Evolutionary conservation across 53 echinoderm and acorn worm genomes (phyloP), one percentile per base, ranked within the genome.

Genomic region (Holothuria scabra): DNA sequence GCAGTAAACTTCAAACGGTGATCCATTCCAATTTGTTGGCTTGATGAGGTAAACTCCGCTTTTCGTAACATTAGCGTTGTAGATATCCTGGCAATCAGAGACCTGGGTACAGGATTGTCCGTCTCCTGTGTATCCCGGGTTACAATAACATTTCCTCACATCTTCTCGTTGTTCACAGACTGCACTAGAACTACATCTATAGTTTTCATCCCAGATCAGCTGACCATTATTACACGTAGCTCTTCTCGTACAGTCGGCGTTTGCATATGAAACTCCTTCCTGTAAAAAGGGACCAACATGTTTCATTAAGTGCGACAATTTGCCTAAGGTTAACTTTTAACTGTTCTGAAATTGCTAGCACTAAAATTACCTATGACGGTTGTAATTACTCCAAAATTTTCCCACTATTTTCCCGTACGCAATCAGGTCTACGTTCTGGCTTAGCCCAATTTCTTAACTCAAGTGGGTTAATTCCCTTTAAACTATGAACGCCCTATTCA

Each of bases 81-180:
- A 57, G 18, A 56, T 28, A 58, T 78, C 78, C 57, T 9, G 18
- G 30, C 78, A 56, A 32, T 78, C 58, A 12, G 57, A 52, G 21
- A 12, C 21, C 16, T 1, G 3, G 8, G 8, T 26, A 21, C 78
- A 78, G 8, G 31, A 3, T 12, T 57, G 5, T 6, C 78, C 78
- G 26, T 78, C 58, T 56, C 78, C 78, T 3, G 16, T 46, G 78
- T 78, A 78, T 19, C 78, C 78, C 21, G 14, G 3, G 12, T 30
- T 56, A 19, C 78, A 78, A 21, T 78, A 78, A 32, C 78, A 78
- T n/a, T 24, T 19, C 12, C 72, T 35, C 5, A 72, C 23, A 44
- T 72, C 12, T 24, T 72, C 46, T 44, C 44, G 7, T 7, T 44
- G 25, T 2, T 72, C 49, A 44, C 72, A 72, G 8, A n/a, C 46